Conservation (phyloP, 1,140 invertebrate genomes). For the Hetaerina americana region DNA sequence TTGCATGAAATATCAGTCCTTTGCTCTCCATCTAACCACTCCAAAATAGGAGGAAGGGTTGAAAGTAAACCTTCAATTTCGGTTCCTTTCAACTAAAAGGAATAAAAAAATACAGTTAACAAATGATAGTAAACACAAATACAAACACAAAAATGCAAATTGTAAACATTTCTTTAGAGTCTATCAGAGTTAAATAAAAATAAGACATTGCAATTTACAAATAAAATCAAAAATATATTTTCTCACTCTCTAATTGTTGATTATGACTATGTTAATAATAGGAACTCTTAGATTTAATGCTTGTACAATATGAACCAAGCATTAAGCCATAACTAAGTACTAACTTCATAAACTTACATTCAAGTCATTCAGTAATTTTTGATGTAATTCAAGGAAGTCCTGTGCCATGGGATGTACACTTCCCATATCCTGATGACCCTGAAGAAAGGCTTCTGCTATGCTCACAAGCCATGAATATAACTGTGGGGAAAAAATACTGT, state of each 20-base stretch:
- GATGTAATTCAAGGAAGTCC: conserved; percentile 63
- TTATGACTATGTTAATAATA: conserved; percentile 4
- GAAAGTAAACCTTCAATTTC: conserved; percentile 48
- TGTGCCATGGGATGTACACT: conserved; percentile 49
- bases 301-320: too few relatives aligned
- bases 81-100: conserved; percentile 45
- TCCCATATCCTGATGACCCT: conserved; percentile 62
- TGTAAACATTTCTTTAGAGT: too few relatives aligned
- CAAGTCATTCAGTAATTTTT: conserved; percentile 58
- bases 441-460: conserved; percentile 57
- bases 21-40: conserved; percentile 49
- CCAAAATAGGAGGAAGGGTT: conserved; percentile 48
- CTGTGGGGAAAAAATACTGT: conserved; percentile 20
- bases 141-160: conserved; percentile 7
- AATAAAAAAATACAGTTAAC: conserved; percentile 16
- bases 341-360: conserved; percentile 36
- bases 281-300: conserved; percentile 2
- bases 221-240: too few relatives aligned
- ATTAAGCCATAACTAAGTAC: too few relatives aligned
- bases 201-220: too few relatives aligned
- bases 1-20: conserved; percentile 47
- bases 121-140: conserved; percentile 16
- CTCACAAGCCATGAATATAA: conserved; percentile 56
- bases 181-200: too few relatives aligned
- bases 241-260: too few relatives aligned